Evolutionary conservation across 2,888 invertebrate genomes (phyloP).

Genomic region (Noctua fimbriata): DNA sequence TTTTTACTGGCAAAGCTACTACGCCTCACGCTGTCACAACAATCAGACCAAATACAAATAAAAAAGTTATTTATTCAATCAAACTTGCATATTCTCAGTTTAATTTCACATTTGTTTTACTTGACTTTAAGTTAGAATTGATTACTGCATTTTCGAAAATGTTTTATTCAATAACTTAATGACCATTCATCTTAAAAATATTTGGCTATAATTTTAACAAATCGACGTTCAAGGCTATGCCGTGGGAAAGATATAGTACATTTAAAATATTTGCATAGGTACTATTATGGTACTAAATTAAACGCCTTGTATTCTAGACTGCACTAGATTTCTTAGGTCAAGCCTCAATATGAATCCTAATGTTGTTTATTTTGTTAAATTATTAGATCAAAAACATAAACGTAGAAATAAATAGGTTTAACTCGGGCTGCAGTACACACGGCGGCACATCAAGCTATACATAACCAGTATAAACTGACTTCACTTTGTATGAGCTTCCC

Average conservation of each 20-base stretch:
- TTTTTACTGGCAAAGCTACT: no score
- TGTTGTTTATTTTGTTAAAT: constrained; percentile 9
- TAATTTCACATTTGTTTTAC: constrained; percentile 6
- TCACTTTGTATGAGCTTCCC: no score
- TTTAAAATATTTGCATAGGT: constrained; percentile 27
- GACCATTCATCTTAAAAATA: not conserved
- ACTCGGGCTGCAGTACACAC: not conserved
- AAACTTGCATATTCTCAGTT: not conserved
- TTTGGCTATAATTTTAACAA: not conserved
- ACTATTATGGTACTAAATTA: not conserved
- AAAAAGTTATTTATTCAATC: not conserved
- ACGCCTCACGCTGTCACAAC: no score
- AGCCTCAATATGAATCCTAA: constrained; percentile 29
- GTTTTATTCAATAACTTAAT: constrained; percentile 2
- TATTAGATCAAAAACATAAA: not conserved
- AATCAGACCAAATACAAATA: no score
- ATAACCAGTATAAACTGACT: no score
- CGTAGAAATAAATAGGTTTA: not conserved
- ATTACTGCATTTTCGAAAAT: constrained; percentile 17
- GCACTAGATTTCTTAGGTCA: constrained; percentile 6
- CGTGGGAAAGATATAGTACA: constrained; percentile 50
- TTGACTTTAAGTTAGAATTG: constrained; percentile 3
- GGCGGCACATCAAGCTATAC: no score
- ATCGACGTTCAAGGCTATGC: constrained; percentile 18
- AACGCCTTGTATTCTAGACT: constrained; percentile 24